Conservation (phyloP, 2,888 invertebrate genomes). For the Drosophila austrosaltans region DNA sequence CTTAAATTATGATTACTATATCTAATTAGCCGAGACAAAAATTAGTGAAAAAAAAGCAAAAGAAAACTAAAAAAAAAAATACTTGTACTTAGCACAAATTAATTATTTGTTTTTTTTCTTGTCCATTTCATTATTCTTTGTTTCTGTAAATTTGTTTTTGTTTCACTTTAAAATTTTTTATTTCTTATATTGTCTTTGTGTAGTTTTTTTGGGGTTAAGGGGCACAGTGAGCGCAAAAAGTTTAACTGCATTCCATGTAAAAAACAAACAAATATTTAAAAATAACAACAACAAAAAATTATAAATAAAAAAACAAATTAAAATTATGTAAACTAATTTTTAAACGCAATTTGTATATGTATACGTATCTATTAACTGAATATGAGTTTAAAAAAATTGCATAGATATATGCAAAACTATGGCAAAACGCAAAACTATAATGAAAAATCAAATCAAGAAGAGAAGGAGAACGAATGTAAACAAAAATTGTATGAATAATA, state of each 20-base stretch:
- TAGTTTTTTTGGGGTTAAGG: conserved; percentile 52
- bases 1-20: conserved; percentile 68
- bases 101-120: conserved; percentile 57
- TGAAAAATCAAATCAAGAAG: conserved; percentile 46
- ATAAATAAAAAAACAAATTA: conserved; percentile 32
- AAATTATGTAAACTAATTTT: conserved; percentile 67
- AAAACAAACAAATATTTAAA: conserved; percentile 34
- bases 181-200: conserved; percentile 42
- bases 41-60: conserved; percentile 66
- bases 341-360: conserved; percentile 61
- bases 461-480: conserved; percentile 65
- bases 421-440: conserved; percentile 64
- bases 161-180: conserved; percentile 31
- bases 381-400: conserved; percentile 54
- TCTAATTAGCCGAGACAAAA: conserved; percentile 74
- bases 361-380: conserved; percentile 43
- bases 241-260: conserved; percentile 83
- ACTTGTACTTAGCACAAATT: conserved; percentile 69
- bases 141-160: conserved; percentile 42
- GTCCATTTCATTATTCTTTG: conserved; percentile 22
- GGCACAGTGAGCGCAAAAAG: conserved; percentile 52
- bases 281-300: not conserved
- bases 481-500: conserved; percentile 67
- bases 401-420: conserved; percentile 45
- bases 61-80: conserved; percentile 25